Conservation (phyloP, 2,888 invertebrate genomes). For the Bimastos eiseni region DNA sequence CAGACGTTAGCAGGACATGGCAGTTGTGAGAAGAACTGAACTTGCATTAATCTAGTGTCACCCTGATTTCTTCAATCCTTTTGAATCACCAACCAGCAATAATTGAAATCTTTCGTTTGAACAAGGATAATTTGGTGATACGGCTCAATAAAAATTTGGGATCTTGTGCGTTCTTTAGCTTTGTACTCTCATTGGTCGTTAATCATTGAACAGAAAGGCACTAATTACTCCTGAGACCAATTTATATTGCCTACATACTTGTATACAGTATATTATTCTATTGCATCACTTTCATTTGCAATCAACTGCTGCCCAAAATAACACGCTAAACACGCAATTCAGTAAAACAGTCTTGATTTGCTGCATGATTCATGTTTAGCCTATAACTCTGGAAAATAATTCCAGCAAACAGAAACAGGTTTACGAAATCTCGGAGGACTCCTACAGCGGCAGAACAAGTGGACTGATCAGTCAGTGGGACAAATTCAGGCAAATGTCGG, state of each 20-base stretch:
- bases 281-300: background rate
- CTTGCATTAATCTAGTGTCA: too few relatives aligned
- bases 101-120: too few relatives aligned
- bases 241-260: background rate
- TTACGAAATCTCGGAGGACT: background rate
- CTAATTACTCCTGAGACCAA: background rate
- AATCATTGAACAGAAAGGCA: background rate
- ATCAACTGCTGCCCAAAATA: background rate
- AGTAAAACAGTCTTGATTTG: background rate
- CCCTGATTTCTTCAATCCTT: too few relatives aligned
- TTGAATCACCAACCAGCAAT: too few relatives aligned
- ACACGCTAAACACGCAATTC: background rate
- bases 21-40: too few relatives aligned
- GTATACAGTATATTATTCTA: background rate
- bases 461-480: conserved; percentile 2
- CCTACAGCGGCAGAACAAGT: background rate
- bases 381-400: background rate
- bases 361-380: too few relatives aligned
- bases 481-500: background rate
- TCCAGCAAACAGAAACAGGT: background rate
- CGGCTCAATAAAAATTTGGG: too few relatives aligned
- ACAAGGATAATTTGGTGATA: too few relatives aligned
- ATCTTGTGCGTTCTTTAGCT: too few relatives aligned
- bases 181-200: background rate
- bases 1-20: too few relatives aligned